Conservation (phyloP, 1,140 invertebrate genomes). For the Pseudoatta argentina region DNA sequence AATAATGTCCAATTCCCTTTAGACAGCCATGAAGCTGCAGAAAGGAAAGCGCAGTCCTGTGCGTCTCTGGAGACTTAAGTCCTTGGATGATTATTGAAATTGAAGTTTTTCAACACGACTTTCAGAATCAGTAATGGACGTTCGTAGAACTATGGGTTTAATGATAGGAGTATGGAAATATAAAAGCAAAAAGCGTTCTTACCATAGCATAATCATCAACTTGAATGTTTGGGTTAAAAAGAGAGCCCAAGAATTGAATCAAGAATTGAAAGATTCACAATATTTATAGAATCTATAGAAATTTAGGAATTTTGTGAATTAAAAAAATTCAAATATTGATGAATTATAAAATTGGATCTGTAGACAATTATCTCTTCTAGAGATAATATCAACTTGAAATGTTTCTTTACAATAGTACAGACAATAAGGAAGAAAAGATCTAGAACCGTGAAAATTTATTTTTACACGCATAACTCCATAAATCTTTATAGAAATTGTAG, state of each 20-base stretch:
- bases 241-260: neutral
- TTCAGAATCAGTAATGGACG: neutral
- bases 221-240: neutral
- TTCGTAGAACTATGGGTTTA: neutral
- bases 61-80: conserved; percentile 1
- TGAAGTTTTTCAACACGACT: neutral
- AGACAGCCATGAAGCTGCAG: neutral
- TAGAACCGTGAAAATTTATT: neutral
- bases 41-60: neutral
- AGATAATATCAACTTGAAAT: neutral
- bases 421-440: neutral
- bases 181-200: neutral
- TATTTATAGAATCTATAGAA: neutral
- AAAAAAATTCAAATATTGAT: neutral
- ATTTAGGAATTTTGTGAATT: neutral
- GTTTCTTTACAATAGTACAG: neutral
- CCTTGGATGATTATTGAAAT: conserved; percentile 8
- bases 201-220: neutral
- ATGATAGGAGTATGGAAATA: neutral
- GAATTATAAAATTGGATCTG: neutral
- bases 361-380: neutral
- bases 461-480: neutral
- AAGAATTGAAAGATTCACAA: neutral
- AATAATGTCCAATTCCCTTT: conserved; percentile 39
- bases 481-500: neutral